Evolutionary conservation across 2,113 vertebrate species (phyloP), one percentile per base, ranked within the genome.

Genomic region (Asarcornis scutulata): DNA sequence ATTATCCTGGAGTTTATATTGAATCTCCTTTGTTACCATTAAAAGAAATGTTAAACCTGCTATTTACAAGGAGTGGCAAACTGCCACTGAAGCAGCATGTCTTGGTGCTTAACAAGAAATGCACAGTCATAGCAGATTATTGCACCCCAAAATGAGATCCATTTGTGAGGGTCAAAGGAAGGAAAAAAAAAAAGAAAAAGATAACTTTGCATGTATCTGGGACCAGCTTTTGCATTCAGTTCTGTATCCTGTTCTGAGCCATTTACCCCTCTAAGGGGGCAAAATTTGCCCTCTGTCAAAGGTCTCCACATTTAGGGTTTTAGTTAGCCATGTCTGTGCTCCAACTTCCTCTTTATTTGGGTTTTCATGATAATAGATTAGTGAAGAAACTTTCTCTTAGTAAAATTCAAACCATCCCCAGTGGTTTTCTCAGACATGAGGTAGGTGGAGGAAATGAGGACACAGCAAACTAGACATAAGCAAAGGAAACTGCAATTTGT

Each of bases 401-500:
- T 67, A 82, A 69, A 71, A 75, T 89, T 88, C 63, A 44, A 46
- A 83, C 42, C n/a, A 83, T 52, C 9, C n/a, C 59, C 50, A 82
- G 36, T 63, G 40, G 14, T 62, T 82, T 87, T 84, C 25, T 94
- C 58, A 66, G 64, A 31, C 23, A 7, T 75, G 42, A 79, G 23
- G 34, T 17, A 38, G 38, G 46, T 52, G 67, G 32, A 91, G 36
- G 48, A 79, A 80, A 88, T 22, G 17, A 78, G 74, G 77, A 73
- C 71, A 94, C 44, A 74, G 42, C 13, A 90, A 95, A 84, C 36
- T 21, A 76, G 44, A 73, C 48, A 89, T 59, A 92, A 83, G 56
- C 95, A 80, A 95, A 93, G 56, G 59, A 96, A 95, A 92, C 62
- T 25, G 21, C 34, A 91, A 66, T 80, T 59, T 85, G 73, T 80